Conservation (phyloP, 2,113 vertebrate species). For the Stigmatopora nigra region DNA sequence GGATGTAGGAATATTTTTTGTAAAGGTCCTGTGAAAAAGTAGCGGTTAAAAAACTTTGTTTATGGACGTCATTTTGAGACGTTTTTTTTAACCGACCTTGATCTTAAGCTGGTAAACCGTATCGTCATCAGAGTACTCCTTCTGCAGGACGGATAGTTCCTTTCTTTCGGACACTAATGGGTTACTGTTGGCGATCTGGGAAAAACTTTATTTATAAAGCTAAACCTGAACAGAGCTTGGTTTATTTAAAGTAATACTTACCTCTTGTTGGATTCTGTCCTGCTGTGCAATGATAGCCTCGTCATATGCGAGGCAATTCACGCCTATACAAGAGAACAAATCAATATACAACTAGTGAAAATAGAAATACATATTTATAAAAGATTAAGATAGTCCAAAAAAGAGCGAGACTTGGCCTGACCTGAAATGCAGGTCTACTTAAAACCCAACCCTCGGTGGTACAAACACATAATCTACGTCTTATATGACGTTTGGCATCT, state of each 20-base stretch:
- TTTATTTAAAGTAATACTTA: conserved; percentile 51
- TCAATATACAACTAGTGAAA: neutral
- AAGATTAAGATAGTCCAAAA: too few relatives aligned
- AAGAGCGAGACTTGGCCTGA: neutral
- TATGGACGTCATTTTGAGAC: neutral
- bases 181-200: conserved; percentile 85
- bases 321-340: conserved; percentile 59
- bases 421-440: too few relatives aligned
- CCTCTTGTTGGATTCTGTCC: conserved; percentile 91
- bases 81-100: conserved; percentile 73
- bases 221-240: neutral
- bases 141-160: conserved; percentile 80
- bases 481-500: neutral
- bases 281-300: conserved; percentile 93
- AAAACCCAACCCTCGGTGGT: conserved; percentile 22
- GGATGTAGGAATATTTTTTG: conserved; percentile 86
- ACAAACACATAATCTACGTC: conserved; percentile 40
- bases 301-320: conserved; percentile 85
- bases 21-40: conserved; percentile 74
- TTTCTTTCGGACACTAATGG: conserved; percentile 86
- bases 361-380: neutral
- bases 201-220: neutral
- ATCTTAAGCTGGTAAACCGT: conserved; percentile 89
- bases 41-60: neutral
- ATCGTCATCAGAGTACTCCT: conserved; percentile 84